Conservation (phyloP, 1,140 invertebrate genomes). For the Philaenus spumarius region DNA sequence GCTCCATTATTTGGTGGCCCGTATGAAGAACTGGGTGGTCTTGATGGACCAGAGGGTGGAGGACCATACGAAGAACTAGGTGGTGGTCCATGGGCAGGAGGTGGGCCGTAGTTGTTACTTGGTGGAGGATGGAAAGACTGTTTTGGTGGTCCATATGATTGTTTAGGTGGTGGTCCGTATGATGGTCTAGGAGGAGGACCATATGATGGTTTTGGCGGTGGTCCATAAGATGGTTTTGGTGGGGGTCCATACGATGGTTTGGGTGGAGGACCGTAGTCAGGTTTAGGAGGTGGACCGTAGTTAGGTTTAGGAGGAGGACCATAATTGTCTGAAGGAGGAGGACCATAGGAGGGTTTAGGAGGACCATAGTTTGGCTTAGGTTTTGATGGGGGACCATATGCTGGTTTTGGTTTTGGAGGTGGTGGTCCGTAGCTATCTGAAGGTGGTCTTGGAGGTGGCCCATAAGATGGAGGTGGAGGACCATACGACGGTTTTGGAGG, state of each 20-base stretch:
- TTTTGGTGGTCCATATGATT: conserved; percentile 29
- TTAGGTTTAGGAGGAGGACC: conserved; percentile 27
- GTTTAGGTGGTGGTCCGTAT: conserved; percentile 36
- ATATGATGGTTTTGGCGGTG: conserved; percentile 41
- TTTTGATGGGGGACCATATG: conserved; percentile 31
- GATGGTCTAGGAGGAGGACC: conserved; percentile 36
- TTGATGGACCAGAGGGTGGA: conserved; percentile 36
- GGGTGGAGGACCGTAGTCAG: conserved; percentile 33
- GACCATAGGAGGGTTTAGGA: conserved; percentile 35
- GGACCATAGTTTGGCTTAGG: conserved; percentile 45
- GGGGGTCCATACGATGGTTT: conserved; percentile 31
- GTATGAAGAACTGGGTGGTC: conserved; percentile 39
- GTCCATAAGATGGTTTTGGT: conserved; percentile 38
- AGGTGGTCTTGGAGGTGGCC: conserved; percentile 36
- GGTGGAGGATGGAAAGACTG: conserved; percentile 36
- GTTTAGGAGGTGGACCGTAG: conserved; percentile 42
- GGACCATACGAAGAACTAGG: conserved; percentile 38
- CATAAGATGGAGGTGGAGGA: conserved; percentile 15
- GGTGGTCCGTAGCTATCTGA: conserved; percentile 36
- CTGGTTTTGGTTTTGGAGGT: conserved; percentile 33
- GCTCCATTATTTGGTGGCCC: conserved; percentile 42
- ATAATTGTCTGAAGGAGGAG: conserved; percentile 40
- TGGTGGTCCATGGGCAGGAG: conserved; percentile 37
- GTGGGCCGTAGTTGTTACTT: conserved; percentile 41
- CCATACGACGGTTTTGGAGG: conserved; percentile 34